Evolutionary conservation across 2,797 vertebrate genomes (phyloP), one percentile per base, ranked within the genome.

Genomic region (Pseudomugil gertrudae): DNA sequence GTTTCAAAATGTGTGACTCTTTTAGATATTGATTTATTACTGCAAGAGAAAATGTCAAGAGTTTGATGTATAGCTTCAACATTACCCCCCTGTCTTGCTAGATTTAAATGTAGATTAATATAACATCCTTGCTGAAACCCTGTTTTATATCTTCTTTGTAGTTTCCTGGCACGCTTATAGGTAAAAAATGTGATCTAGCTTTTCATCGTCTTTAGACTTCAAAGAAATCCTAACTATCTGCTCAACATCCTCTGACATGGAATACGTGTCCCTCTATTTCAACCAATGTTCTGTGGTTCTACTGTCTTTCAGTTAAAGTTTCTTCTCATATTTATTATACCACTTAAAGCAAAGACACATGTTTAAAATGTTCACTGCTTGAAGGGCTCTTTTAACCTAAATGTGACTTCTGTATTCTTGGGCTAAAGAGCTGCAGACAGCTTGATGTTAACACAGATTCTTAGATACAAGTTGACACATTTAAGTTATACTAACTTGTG

Each of bases 391-490:
- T 38, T 68, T 32, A 43, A 7, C 36, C 14, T 38, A 4, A 17
- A 38, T 51, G 30, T 63, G 62, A 11, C 13, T 3, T 76, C 73
- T 67, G 58, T 43, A 35, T 32, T 24, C 32, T 36, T 9, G 1
- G 19, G 38, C 38, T 26, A 32, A 58, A 32, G 57, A 74, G 47
- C 63, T 65, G 66, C 52, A 63, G 78, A 67, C 29, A 67, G 56
- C 63, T 66, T 64, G 74, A 80, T 3, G 21, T 74, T 68, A 36
- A 47, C 48, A 65, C 59, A 71, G 38, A 57, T 70, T 62, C 57
- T 55, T 76, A 29, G 54, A 62, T 68, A 33, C 33, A 51, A 57
- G 57, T 21, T 35, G 50, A n/a, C 57, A 63, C 40, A 55, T 57
- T 63, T 57, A 48, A 58, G 26, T 51, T 63, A 53, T 13, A 36